phyloP scores from a whole-genome alignment of 2,888 invertebrate species.

The Cenopis cana region DNA sequence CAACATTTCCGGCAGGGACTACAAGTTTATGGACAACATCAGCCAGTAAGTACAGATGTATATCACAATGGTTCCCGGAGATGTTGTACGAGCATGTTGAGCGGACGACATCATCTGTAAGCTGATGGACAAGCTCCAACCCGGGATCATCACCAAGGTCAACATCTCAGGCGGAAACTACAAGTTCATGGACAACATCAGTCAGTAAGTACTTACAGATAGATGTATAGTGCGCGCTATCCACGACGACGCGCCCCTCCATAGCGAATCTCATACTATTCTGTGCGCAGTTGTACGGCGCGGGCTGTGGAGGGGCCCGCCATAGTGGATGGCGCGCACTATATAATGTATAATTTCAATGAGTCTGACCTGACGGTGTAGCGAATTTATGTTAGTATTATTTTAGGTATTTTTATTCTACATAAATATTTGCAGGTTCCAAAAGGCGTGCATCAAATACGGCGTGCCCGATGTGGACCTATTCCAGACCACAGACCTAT shows the following conservation, averaged over 20 bases:
- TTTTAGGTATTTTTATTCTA: not conserved
- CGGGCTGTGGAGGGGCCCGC: no score
- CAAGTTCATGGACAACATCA: constrained; percentile 98
- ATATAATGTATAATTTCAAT: no score
- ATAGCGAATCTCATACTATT: no score
- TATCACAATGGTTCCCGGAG: constrained; percentile 88
- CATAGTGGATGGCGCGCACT: no score
- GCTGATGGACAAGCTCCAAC: constrained; percentile 94
- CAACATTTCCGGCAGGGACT: constrained; percentile 94
- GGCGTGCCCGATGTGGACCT: constrained; percentile 95
- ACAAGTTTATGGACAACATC: constrained; percentile 98
- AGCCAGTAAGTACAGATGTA: constrained; percentile 87
- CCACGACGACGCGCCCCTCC: no score
- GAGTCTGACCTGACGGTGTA: not conserved
- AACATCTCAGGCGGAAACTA: constrained; percentile 95
- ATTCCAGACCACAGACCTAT: constrained; percentile 96
- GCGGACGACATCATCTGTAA: constrained; percentile 94
- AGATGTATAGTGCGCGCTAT: no score
- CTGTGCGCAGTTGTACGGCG: no score
- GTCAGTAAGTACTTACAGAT: constrained; percentile 86
- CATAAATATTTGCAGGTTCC: constrained; percentile 86
- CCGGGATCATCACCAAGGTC: constrained; percentile 93
- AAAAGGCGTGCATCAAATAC: constrained; percentile 91
- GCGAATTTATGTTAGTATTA: not conserved
- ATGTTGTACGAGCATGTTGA: constrained; percentile 91